Base-by-base conservation (phyloP, 2,797 vertebrate species). In the Gallinago solitaria region DNA sequence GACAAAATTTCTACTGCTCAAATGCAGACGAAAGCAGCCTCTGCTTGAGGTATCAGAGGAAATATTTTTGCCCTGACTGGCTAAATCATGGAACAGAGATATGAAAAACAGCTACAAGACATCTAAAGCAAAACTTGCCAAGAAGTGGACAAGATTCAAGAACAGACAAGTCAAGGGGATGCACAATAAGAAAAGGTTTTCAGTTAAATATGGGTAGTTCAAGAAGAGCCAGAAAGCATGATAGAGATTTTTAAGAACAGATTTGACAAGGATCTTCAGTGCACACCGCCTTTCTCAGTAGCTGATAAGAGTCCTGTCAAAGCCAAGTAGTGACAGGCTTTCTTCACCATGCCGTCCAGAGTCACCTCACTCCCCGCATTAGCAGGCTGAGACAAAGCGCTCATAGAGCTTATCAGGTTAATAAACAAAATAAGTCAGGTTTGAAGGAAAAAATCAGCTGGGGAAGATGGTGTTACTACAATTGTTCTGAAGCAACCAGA, bases 191-290 rank as follows among this genome's bases (percentile, higher is more conserved):
- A 87, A 68, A 70, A 94, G 61, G 45, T 89, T 81, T 88, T 87
- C 4, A 48, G 82, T 85, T 90, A 97, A 92, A 85, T 63, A 64
- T 18, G 67, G 23, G 43, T 75, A 78, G 64, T 59, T 90, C 67
- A 86, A 39, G 82, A 95, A 85, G 50, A 80, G 50, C 28, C 76
- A 86, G 71, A 79, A 95, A 88, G 60, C 19, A 70, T 92, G 59
- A 94, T 19, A 88, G 85, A 73, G 57, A 86, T 77, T 83, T 92
- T 96, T 63, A 93, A 89, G 85, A 91, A 75, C n/a, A 64, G 75
- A 89, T 94, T 87, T 95, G 94, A 96, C 94, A 96, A 93, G 85
- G 61, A 95, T 65, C 79, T 94, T 95, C 85, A 74, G n/a, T 47
- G 67, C 19, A 73, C 32, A 61, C 30, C 0, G 5, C 51, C 43